phyloP scores from a whole-genome alignment of 2,797 vertebrate species.

The Choloepus didactylus region DNA sequence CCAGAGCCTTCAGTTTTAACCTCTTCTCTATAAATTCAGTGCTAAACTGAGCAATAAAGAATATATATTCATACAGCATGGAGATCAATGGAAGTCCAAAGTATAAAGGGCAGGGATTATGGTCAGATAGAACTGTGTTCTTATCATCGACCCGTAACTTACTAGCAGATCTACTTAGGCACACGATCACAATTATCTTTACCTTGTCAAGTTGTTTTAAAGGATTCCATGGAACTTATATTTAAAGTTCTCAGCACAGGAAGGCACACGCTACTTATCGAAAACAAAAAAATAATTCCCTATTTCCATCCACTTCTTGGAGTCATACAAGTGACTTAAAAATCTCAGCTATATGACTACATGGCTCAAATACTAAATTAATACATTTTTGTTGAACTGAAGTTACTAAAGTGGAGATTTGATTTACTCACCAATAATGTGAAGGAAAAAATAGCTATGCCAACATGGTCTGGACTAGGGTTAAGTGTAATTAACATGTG shows the following conservation, averaged over 20 bases:
- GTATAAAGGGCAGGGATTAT: not conserved
- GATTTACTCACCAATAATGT: not conserved
- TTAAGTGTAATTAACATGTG: not conserved
- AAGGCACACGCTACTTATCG: not conserved
- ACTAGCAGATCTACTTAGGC: not conserved
- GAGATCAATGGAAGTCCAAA: not conserved
- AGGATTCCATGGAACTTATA: not conserved
- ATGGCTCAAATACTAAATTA: not conserved
- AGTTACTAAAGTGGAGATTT: not conserved
- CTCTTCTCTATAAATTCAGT: not conserved
- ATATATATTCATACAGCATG: not conserved
- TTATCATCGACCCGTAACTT: not conserved
- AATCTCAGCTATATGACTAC: not conserved
- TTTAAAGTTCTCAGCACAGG: not conserved
- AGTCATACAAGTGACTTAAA: not conserved
- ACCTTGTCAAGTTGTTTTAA: not conserved
- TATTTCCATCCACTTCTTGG: not conserved
- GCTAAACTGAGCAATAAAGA: not conserved
- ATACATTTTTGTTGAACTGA: not conserved
- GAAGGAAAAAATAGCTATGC: not conserved
- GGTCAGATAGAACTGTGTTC: not conserved
- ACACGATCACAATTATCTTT: not conserved
- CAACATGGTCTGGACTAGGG: not conserved
- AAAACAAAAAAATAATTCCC: not conserved
- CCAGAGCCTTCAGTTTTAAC: not conserved